A percentile compares a stretch with the other conserved stretches of the same genome.
Conservation (phyloP, 2,888 invertebrate species). For the Mythimna albipuncta region DNA sequence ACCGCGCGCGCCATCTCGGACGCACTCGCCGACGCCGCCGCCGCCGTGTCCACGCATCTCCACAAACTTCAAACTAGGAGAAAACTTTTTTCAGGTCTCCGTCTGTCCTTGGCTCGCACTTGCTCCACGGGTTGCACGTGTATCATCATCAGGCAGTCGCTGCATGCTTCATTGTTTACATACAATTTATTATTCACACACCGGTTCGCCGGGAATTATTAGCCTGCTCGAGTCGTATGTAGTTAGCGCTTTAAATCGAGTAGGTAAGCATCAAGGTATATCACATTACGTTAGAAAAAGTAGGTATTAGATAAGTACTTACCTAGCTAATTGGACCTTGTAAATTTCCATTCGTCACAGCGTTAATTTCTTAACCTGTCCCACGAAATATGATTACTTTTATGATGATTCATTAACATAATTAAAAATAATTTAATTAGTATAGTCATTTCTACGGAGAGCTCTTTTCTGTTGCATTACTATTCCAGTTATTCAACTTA, state of each 20-base stretch:
- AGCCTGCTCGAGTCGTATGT: conserved; percentile 22
- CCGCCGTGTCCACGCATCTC: conserved; percentile 59
- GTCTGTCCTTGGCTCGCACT: conserved; percentile 6
- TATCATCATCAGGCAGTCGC: conserved; percentile 45
- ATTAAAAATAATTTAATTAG: conserved; percentile 1
- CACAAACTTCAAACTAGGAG: conserved; percentile 27
- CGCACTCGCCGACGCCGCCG: conserved; percentile 63
- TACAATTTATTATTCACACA: conserved; percentile 62
- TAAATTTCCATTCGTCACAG: conserved; percentile 28
- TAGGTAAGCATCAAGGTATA: conserved; percentile 21
- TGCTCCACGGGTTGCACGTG: conserved; percentile 31
- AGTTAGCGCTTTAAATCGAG: conserved; percentile 42
- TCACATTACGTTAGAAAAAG: conserved; percentile 22
- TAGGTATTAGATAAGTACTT: conserved; percentile 6
- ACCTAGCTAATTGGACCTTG: conserved; percentile 1
- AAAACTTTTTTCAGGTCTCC: conserved; percentile 40
- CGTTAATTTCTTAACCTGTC: conserved; percentile 20
- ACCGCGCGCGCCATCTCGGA: conserved; percentile 76
- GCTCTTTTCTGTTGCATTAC: not conserved
- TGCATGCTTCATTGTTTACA: conserved; percentile 66
- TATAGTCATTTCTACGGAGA: conserved; percentile 4
- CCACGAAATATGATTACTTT: conserved; percentile 23
- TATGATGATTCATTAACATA: conserved; percentile 7
- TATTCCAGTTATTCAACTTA: conserved; percentile 10
- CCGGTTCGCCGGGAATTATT: conserved; percentile 41